Base-by-base conservation (phyloP, 2,113 vertebrate species). In the Perognathus longimembris region DNA sequence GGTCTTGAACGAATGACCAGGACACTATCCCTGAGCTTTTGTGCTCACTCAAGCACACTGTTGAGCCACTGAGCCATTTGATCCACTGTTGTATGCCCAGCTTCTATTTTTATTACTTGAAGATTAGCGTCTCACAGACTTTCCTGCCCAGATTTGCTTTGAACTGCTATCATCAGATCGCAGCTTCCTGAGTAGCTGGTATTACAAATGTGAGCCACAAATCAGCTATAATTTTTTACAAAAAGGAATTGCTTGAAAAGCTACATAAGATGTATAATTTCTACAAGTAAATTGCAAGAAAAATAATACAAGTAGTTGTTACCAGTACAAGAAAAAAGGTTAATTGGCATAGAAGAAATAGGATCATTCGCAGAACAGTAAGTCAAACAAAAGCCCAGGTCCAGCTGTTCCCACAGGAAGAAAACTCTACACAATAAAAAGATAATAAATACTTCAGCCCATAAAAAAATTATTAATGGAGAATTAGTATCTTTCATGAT, bases 401-500 rank as follows among this genome's bases (percentile, higher is more conserved):
- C 22, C 3, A 57, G 1, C 9, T 45, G 3, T 8, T 36, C 82
- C 14, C 38, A n/a, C 40, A 30, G n/a, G 34, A 21, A 85, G 7
- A 89, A 78, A 71, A 50, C 59, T 36, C 50, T 70, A 28, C 18
- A 63, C 70, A 78, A 91, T n/a, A 26, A 50, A 93, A 81, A 54
- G 78, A 77, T 76, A 24, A 63, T 57, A 15, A n/a, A 69, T 61
- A 69, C 12, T 22, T 89, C 24, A 61, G 50, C 5, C n/a, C 11
- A 1, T 45, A 95, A 92, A 50, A 17, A 6, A 36, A 7, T 90
- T 79, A 10, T 70, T 5, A 66, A 66, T 50, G 30, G 14, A 6
- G 12, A 61, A 71, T 88, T 14, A 84, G 22, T 36, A 24, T 1
- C 10, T 75, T 84, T 79, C 22, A 45, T 76, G 22, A 32, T 80